phyloP scores from a whole-genome alignment of 64 coral and sea anemone species.

The Exaiptasia diaphana region DNA sequence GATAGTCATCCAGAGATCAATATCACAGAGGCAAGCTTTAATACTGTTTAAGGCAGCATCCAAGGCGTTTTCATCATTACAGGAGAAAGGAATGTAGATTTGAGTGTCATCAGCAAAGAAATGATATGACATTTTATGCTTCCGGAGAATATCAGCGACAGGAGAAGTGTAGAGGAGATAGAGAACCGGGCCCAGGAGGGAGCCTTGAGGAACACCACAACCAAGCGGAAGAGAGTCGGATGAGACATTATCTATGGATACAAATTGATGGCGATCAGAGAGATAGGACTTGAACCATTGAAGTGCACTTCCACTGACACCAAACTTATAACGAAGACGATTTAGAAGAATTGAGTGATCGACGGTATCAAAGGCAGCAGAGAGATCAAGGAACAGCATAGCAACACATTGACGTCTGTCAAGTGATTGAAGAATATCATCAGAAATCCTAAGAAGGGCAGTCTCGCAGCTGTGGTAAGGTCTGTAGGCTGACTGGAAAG shows the following conservation, averaged over 20 bases:
- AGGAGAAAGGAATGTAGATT: not conserved
- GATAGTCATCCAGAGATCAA: no score
- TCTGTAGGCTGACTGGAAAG: conserved; percentile 11
- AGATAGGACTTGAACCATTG: not conserved
- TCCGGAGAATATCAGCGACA: not conserved
- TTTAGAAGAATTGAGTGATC: conserved; percentile 3
- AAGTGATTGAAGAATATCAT: conserved; percentile 36
- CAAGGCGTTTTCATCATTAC: no score
- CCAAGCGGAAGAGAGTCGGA: not conserved
- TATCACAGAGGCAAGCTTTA: no score
- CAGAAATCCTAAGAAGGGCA: not conserved
- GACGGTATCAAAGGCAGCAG: no score
- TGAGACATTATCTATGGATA: not conserved
- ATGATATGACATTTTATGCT: not conserved
- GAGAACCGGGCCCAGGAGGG: not conserved
- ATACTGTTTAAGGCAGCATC: no score
- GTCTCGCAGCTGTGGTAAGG: conserved; percentile 4
- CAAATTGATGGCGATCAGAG: conserved; percentile 12
- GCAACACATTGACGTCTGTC: no score
- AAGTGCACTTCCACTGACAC: not conserved
- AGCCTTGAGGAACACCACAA: not conserved
- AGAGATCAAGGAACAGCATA: no score
- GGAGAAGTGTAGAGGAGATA: conserved; percentile 13
- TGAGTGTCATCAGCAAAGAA: conserved; percentile 18
- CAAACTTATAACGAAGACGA: not conserved